These are phyloP conservation scores for Beris morrisii DNA, from an alignment of 2,888 invertebrate genomes.

Conservation along the genomic window DNA sequence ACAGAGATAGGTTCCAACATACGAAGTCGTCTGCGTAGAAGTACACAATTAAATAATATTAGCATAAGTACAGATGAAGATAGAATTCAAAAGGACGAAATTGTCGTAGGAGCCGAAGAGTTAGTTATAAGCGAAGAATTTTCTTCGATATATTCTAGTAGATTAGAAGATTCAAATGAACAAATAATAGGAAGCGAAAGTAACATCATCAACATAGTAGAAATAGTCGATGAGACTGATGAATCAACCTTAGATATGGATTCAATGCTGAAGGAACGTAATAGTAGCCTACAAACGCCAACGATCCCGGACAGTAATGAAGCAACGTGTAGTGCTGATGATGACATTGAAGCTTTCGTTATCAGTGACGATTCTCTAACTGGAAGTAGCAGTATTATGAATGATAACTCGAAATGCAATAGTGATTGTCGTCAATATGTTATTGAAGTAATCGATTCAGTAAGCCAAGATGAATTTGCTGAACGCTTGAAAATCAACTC, in stretches of 20 bases:
- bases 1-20: constrained; percentile 14
- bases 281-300: background rate
- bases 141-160: constrained; percentile 1
- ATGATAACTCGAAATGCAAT: background rate
- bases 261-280: background rate
- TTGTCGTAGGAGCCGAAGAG: constrained; percentile 16
- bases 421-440: background rate
- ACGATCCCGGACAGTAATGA: constrained; percentile 17
- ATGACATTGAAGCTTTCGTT: constrained; percentile 14
- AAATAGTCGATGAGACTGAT: constrained; percentile 32
- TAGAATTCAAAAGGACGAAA: constrained; percentile 4
- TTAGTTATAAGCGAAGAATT: constrained; percentile 19
- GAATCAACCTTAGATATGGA: constrained; percentile 8
- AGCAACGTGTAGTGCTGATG: constrained; percentile 13
- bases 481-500: too few species aligned
- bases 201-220: constrained; percentile 30
- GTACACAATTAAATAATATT: constrained; percentile 30
- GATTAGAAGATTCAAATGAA: background rate
- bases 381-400: constrained; percentile 19
- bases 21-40: constrained; percentile 33
- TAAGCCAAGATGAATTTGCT: too few species aligned
- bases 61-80: constrained; percentile 28
- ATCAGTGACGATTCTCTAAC: constrained; percentile 23
- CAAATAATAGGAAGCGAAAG: constrained; percentile 25
- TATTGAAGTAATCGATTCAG: background rate